Conservation (phyloP, 2,888 invertebrate genomes). For the Drosophila emarginata region DNA sequence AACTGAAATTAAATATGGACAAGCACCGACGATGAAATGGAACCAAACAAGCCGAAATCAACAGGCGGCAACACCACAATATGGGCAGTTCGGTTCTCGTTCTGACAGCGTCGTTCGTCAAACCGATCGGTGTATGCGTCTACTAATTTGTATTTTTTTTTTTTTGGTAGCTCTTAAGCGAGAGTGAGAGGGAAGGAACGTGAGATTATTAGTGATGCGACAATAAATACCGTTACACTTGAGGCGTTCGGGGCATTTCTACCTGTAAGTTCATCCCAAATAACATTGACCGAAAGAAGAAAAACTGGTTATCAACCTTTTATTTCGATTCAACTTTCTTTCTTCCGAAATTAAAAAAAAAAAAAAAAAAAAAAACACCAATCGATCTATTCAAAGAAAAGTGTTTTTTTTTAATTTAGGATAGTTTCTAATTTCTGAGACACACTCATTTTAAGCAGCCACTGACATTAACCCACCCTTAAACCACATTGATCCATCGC, state of each 20-base stretch:
- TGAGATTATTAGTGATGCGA: conserved; percentile 5
- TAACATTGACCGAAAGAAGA: background rate
- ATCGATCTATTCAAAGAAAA: background rate
- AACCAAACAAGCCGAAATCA: conserved; percentile 23
- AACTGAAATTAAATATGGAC: conserved; percentile 69
- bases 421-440: conserved; percentile 54
- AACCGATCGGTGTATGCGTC: background rate
- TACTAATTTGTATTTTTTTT: background rate
- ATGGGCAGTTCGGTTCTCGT: background rate
- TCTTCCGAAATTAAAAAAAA: background rate
- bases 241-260: conserved; percentile 51
- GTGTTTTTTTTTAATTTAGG: background rate
- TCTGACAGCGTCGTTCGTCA: conserved; percentile 3
- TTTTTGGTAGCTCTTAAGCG: conserved; percentile 2
- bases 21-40: conserved; percentile 55
- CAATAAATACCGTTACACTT: conserved; percentile 6
- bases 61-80: conserved; percentile 14
- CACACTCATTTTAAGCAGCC: conserved; percentile 43
- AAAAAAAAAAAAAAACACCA: background rate
- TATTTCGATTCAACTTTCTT: conserved; percentile 2
- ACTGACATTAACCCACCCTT: conserved; percentile 13
- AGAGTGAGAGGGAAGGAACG: background rate
- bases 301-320: conserved; percentile 4
- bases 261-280: background rate
- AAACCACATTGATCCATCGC: background rate